A percentile compares a stretch with the other conserved stretches of the same genome.
These are phyloP conservation scores for roundworm (Caenorhabditis elegans) DNA, from an alignment of 1,140 invertebrate species.

Conservation along the genomic window WBcel235 BX284602.5:8131501-8132000, in stretches of 20 bases:
- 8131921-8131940: not conserved
- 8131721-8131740: not conserved
- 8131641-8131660: not conserved
- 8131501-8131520: not conserved
- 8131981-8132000: too few species aligned
- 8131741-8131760: not conserved
- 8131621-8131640: not conserved
- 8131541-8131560: not conserved
- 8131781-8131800: not conserved
- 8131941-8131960: not conserved
- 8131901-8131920: not conserved
- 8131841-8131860: constrained; percentile 22
- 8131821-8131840: not conserved
- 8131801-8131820: not conserved
- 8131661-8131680: too few species aligned
- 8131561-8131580: not conserved
- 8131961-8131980: not conserved
- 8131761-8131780: not conserved
- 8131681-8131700: too few species aligned
- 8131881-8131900: not conserved
- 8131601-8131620: not conserved
- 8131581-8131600: constrained; percentile 21
- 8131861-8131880: constrained; percentile 14
- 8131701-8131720: too few species aligned
- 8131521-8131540: constrained; percentile 16